A percentile compares a stretch with the other conserved stretches of the same genome.
Conservation (phyloP, 2,113 vertebrate species). For the Synodontis membranacea region DNA sequence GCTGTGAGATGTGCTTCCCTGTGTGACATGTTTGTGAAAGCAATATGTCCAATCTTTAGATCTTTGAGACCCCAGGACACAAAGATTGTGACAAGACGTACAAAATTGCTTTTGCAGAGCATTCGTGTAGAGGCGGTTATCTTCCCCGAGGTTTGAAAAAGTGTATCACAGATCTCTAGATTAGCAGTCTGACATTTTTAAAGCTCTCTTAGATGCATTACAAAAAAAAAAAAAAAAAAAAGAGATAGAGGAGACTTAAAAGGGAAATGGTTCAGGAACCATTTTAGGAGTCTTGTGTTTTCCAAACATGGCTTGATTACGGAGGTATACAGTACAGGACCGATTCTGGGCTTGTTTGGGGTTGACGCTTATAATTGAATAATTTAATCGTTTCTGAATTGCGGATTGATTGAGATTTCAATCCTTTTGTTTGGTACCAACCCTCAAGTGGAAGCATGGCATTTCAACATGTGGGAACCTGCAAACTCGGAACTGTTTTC, state of each 20-base stretch:
- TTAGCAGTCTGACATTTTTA: not conserved
- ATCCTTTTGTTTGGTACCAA: not conserved
- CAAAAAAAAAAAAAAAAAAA: too few species aligned
- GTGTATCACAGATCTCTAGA: not conserved
- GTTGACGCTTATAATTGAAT: not conserved
- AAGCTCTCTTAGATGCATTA: not conserved
- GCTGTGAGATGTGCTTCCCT: not conserved
- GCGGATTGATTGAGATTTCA: not conserved
- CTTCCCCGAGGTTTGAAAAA: not conserved
- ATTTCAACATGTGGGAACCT: not conserved
- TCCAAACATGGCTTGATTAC: not conserved
- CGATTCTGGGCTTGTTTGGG: not conserved
- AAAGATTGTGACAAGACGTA: conserved; percentile 11
- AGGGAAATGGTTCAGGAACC: not conserved
- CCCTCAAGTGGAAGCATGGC: not conserved
- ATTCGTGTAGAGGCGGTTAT: not conserved
- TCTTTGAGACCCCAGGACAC: not conserved
- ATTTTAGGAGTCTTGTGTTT: not conserved
- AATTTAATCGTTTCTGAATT: not conserved
- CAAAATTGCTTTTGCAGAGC: conserved; percentile 21
- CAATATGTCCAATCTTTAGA: conserved; percentile 12
- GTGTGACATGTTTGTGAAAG: not conserved
- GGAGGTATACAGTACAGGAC: not conserved
- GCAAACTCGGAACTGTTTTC: not conserved
- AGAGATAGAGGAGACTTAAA: not conserved